Percentiles rank a stretch among this genome's conserved stretches.
Conservation (phyloP, 1,140 invertebrate genomes). For the Drosophila lacteicornis region DNA sequence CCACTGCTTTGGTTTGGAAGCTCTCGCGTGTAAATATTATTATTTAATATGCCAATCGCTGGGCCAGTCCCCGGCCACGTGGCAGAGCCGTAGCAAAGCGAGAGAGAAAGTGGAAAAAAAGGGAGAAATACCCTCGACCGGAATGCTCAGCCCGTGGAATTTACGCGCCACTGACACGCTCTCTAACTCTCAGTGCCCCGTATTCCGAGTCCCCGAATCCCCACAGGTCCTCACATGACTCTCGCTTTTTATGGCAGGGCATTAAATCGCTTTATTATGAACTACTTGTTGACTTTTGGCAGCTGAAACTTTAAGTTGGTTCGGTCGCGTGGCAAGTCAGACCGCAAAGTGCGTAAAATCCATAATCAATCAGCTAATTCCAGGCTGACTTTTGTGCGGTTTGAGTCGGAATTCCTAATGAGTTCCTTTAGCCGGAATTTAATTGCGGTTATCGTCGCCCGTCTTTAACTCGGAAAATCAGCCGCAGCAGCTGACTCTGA, state of each 20-base stretch:
- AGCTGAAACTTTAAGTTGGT: conserved; percentile 65
- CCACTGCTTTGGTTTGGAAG: conserved; percentile 46
- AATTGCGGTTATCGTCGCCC: conserved; percentile 46
- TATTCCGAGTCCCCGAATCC: not conserved
- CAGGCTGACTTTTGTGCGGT: conserved; percentile 38
- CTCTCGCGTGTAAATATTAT: conserved; percentile 75
- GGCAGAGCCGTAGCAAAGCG: not conserved
- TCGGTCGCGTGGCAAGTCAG: conserved; percentile 16
- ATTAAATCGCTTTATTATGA: conserved; percentile 76
- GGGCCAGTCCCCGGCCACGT: conserved; percentile 19
- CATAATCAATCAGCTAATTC: conserved; percentile 68
- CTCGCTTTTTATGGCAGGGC: conserved; percentile 56
- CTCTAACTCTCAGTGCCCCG: conserved; percentile 13
- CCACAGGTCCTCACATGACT: conserved; percentile 28
- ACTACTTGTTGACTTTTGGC: conserved; percentile 78
- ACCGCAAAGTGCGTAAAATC: conserved; percentile 64
- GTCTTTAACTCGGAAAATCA: conserved; percentile 23
- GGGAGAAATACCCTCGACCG: conserved; percentile 6
- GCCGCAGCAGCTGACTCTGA: conserved; percentile 15
- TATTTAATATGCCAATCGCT: conserved; percentile 76
- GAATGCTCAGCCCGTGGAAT: conserved; percentile 31
- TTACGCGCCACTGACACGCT: conserved; percentile 44
- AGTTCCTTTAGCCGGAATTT: conserved; percentile 27
- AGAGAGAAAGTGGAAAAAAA: conserved; percentile 1
- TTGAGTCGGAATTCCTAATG: conserved; percentile 41